Base-by-base conservation (phyloP, 2,797 vertebrate genomes). In the Anguilla megastoma region DNA sequence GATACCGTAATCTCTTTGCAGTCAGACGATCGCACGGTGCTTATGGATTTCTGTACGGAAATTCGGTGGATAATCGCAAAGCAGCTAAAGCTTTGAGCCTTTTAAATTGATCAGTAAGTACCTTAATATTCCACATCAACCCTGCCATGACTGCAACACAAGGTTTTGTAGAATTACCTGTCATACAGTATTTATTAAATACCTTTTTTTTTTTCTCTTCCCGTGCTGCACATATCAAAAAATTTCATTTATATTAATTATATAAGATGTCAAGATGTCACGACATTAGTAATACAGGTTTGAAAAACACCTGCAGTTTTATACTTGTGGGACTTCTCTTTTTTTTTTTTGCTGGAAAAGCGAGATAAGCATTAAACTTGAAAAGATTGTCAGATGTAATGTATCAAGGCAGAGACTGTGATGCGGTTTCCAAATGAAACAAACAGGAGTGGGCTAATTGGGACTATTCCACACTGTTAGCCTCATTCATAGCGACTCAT, bases 81-180 rank as follows among this genome's bases (percentile, higher is more conserved):
- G 85, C 56, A 45, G 85, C 85, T 60, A 85, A 85, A 41, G 54
- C 48, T 27, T 52, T 52, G 3, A 52, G 58, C 85, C 66, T n/a
- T 74, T 86, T 86, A 74, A 71, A 86, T 54, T 66, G 36, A 71
- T 63, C 60, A 30, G 45, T 52, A 52, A 94, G 94, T 93, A 94
- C 92, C 95, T 95, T 95, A 95, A 95, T 95, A 93, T 92, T 92
- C 92, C 91, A 93, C 94, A 95, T 95, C 93, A 95, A 92, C 3
- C 92, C 92, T 89, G 1, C 86, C 89, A 89, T 91, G 92, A 92
- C 92, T 91, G 94, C 90, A 91, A 93, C 92, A 89, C 89, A 92
- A 92, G 93, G 91, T 93, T 94, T 94, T 90, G 88, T 86, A 88
- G 92, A 95, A 95, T 95, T 95, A 96, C 95, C 95, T 95, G 94